Percentiles rank a stretch among this genome's conserved stretches.
These are phyloP conservation scores for Pyrochroa serraticornis DNA, from an alignment of 2,888 invertebrate species.

Conservation along the genomic window DNA sequence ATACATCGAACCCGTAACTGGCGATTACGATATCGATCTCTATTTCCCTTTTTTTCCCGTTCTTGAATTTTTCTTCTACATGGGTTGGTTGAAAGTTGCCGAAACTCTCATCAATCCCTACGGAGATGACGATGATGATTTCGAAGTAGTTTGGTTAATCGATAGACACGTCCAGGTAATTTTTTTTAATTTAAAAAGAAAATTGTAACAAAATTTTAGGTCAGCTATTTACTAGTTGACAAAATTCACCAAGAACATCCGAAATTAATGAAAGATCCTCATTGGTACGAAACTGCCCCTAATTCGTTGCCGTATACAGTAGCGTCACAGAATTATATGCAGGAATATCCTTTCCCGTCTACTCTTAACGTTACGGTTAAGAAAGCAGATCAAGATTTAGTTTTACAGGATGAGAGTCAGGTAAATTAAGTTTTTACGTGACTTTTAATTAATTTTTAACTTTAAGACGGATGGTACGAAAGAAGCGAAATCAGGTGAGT, in stretches of 20 bases:
- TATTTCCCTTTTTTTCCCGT: conserved; percentile 90
- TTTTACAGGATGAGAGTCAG: conserved; percentile 39
- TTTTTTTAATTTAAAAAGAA: neutral
- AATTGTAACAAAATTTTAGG: conserved; percentile 59
- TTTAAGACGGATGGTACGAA: conserved; percentile 13
- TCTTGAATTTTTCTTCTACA: conserved; percentile 84
- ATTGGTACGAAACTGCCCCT: conserved; percentile 72
- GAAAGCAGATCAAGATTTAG: conserved; percentile 62
- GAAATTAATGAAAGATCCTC: conserved; percentile 81
- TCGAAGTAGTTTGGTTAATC: conserved; percentile 90
- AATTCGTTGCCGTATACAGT: conserved; percentile 83
- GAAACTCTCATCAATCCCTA: conserved; percentile 90
- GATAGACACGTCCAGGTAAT: conserved; percentile 82
- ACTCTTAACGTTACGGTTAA: conserved; percentile 80
- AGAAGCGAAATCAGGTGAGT: conserved; percentile 6
- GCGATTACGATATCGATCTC: conserved; percentile 68
- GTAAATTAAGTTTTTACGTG: conserved; percentile 15
- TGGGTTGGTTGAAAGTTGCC: conserved; percentile 91
- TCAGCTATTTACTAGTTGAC: conserved; percentile 87
- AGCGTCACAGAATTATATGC: conserved; percentile 79
- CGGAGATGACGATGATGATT: conserved; percentile 89
- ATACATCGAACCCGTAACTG: conserved; percentile 64
- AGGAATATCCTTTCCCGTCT: conserved; percentile 84
- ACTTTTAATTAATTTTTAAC: conserved; percentile 1
- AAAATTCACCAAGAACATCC: conserved; percentile 93